Evolutionary conservation across 2,113 vertebrate genomes (phyloP), one percentile per base, ranked within the genome.

Genomic region (Dicrurus megarhynchus): DNA sequence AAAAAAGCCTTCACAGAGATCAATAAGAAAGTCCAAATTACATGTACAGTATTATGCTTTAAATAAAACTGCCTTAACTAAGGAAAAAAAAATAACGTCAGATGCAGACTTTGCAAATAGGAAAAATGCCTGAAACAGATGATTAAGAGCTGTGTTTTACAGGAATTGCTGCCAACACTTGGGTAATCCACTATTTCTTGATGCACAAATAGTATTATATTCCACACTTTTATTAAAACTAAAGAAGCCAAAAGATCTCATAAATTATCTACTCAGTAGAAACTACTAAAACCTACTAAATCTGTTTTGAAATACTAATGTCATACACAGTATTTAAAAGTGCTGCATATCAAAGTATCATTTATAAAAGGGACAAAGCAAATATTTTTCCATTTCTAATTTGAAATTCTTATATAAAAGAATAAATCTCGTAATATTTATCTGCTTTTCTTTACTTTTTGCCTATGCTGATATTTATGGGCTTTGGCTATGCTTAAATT

Each of bases 21-120:
- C 90, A 96, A 52, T 30, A 91, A 96, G 78, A 95, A 97, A 84
- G 53, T 89, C 85, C 78, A 96, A 97, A 95, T 93, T 87, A 71
- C 56, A 50, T 74, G 46, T 69, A 73, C 69, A 84, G 46, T 65
- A n/a, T 96, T 94, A 77, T 70, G 61, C 80, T 90, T 82, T 70
- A 96, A 97, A 95, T 94, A 96, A 96, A 95, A 91, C 69, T 95
- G 84, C 53, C 74, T 91, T 90, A 92, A 96, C 56, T 93, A 78
- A 53, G 28, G 7, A n/a, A 41, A 71, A 30, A 26, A 59, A 32
- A 68, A 28, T 23, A 68, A 86, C 73, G 69, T 46, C 93, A 92
- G 60, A 93, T 85, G 26, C 52, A 94, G 63, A 80, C 30, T 94
- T 67, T 1, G 6, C 77, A 86, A 94, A 89, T 78, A 93, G 94